Base-by-base conservation (phyloP, 1,140 invertebrate species). In the Asbolus verrucosus region DNA sequence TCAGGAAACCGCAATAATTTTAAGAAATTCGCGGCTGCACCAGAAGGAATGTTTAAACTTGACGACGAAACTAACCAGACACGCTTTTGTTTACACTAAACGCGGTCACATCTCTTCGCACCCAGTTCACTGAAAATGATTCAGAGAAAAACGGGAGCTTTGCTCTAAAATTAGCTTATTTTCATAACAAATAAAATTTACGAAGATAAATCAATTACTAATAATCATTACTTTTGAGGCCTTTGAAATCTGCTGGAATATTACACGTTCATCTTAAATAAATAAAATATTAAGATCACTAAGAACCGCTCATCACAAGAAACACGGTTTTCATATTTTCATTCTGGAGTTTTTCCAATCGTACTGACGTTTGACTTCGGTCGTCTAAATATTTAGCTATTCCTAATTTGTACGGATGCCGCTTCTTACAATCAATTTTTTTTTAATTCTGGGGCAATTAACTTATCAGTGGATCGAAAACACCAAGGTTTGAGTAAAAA, bases 101-200 rank as follows among this genome's bases (percentile, higher is more conserved):
- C 61, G 61, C 71, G 71, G 71, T 73, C 71, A 73, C 71, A 73
- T 73, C 67, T 73, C 71, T 73, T 73, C 71, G 54, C 71, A 73
- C 71, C 71, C 71, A 73, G 71, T 73, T 73, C 65, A 73, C 68
- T 68, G 67, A 73, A 73, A 73, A 70, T 73, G 71, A 73, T 73
- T 73, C 67, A 67, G 50, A 70, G 62, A 70, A 67, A 70, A 70
- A 66, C 67, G 67, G 60, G 62, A 62, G 63, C 71, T 73, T 70
- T 70, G 71, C 62, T 65, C 71, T 73, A 73, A 73, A 67, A 67
- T 73, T 73, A 73, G 68, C 63, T 61, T 70, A 73, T 73, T 70
- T 70, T 73, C 67, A 70, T 73, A 73, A 73, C 71, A 70, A 70
- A 70, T 67, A 67, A 67, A 67, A 67, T 67, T 54, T 59, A 60